Evolutionary conservation across 1,140 invertebrate genomes (phyloP).

Genomic region (Drosophila malerkotliana): DNA sequence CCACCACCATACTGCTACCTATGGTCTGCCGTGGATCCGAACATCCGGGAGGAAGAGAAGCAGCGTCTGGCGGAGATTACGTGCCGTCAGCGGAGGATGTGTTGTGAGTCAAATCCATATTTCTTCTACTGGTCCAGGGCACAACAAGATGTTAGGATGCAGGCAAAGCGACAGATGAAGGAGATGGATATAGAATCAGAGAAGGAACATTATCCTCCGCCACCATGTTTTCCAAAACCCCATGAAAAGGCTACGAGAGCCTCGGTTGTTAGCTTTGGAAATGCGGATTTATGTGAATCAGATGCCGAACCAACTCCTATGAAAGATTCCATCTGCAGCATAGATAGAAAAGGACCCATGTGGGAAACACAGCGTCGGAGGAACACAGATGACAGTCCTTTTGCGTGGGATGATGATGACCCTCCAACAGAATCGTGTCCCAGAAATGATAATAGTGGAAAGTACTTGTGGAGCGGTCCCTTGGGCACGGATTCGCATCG

Average conservation of each 20-base stretch:
- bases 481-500: neutral
- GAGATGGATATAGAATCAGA: neutral
- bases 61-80: conserved; percentile 3
- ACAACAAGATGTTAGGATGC: neutral
- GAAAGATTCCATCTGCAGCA: neutral
- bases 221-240: neutral
- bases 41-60: conserved; percentile 12
- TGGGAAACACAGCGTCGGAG: neutral
- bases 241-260: neutral
- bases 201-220: neutral
- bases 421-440: neutral
- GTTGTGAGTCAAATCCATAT: neutral
- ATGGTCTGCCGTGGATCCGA: conserved; percentile 27
- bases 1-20: conserved; percentile 22
- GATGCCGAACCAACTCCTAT: neutral
- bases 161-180: neutral
- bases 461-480: neutral
- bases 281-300: neutral
- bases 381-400: neutral
- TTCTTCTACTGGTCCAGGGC: conserved; percentile 5
- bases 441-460: neutral
- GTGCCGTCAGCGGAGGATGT: neutral
- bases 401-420: neutral
- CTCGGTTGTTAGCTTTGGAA: neutral
- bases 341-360: neutral